Evolutionary conservation across 2,113 vertebrate genomes (phyloP).

Genomic region (Madoqua kirkii): DNA sequence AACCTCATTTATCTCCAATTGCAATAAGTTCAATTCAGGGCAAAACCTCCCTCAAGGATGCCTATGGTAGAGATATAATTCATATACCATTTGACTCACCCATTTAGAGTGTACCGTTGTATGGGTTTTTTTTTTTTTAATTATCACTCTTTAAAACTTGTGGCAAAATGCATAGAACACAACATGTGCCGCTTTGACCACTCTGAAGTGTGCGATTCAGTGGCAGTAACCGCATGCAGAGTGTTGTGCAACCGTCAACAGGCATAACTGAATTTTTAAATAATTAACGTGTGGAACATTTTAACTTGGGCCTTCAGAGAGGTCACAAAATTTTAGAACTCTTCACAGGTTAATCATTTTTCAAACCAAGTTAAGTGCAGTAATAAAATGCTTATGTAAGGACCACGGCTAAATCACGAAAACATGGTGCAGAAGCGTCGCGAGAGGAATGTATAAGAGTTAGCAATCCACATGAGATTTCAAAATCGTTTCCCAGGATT

Average conservation of each 20-base stretch:
- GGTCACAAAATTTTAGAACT: neutral
- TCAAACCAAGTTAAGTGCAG: neutral
- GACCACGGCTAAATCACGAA: neutral
- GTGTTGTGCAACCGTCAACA: neutral
- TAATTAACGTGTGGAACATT: neutral
- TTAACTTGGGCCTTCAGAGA: neutral
- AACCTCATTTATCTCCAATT: neutral
- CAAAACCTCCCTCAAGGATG: neutral
- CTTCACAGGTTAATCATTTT: constrained; percentile 17
- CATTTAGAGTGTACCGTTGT: neutral
- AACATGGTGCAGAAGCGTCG: neutral
- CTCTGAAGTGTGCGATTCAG: neutral
- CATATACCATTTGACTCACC: neutral
- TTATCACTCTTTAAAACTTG: neutral
- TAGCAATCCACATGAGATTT: neutral
- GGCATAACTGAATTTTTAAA: neutral
- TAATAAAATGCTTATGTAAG: neutral
- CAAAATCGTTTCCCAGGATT: neutral
- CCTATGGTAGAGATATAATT: neutral
- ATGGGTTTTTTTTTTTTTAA: neutral
- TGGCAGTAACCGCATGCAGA: neutral
- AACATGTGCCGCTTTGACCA: neutral
- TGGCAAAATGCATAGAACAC: neutral
- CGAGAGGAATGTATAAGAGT: neutral
- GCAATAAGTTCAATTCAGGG: neutral